Conservation (phyloP, 2,113 vertebrate species). For the Pontoporia blainvillei region DNA sequence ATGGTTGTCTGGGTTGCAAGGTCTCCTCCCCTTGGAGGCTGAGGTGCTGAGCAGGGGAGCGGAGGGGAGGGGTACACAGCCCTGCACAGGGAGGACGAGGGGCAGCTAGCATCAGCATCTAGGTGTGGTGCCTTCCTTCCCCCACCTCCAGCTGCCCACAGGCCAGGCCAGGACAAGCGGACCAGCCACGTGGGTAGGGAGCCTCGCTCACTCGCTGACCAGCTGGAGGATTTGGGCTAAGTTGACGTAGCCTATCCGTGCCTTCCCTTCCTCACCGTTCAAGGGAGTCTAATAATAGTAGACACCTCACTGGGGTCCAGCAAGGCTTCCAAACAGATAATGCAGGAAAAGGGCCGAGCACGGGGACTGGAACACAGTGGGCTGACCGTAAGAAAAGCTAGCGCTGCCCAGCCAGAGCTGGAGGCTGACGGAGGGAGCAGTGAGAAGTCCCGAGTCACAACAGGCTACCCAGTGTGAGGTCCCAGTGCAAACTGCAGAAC, state of each 20-base stretch:
- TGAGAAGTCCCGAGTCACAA: not conserved
- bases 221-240: not conserved
- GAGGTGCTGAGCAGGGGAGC: too few species aligned
- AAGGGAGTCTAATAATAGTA: not conserved
- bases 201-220: not conserved
- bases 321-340: not conserved
- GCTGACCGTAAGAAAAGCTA: not conserved
- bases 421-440: too few species aligned
- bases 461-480: not conserved
- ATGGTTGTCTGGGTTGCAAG: not conserved
- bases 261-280: not conserved
- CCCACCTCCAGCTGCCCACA: accelerated
- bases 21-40: not conserved
- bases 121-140: not conserved
- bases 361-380: not conserved
- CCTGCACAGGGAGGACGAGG: not conserved
- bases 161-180: not conserved
- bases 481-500: not conserved
- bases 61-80: not conserved
- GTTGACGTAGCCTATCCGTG: not conserved
- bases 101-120: not conserved
- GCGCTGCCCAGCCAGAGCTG: not conserved
- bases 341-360: not conserved
- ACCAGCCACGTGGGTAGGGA: not conserved
- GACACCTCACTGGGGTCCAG: not conserved